Base-by-base conservation (phyloP, 2,888 invertebrate genomes). In the Metalampra italica region DNA sequence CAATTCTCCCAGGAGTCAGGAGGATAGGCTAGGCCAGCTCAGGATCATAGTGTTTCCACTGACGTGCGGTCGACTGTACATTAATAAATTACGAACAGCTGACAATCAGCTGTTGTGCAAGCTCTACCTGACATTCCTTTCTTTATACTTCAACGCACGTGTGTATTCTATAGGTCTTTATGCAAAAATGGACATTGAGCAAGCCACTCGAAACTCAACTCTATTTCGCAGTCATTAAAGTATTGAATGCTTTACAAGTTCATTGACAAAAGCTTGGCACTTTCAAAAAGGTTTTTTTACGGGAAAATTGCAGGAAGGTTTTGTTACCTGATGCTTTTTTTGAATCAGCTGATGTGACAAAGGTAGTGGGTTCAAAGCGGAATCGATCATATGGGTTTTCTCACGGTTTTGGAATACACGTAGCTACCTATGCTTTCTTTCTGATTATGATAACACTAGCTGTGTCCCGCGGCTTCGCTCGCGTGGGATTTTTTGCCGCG, bases 71-170 rank as follows among this genome's bases (percentile, higher is more conserved):
- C n/a, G n/a, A n/a, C n/a, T n/a, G 22, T 22, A 22, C 22, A 2
- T 22, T 22, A 22, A 22, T 22, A n/a, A 37, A 37, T 37, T n/a
- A 7, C n/a, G 30, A 53, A 54, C 56, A 57, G 56, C 56, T 57
- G 56, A 53, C 47, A 7, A 36, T 52, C 55, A 56, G 55, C 53
- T 56, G 55, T 43, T 48, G 39, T 42, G 30, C 43, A 47, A 45
- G 37, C 32, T 11, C n/a, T 47, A 51, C 51, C 51, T 51, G 47
- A 38, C 37, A 40, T 46, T 52, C 43, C 45, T 49, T 41, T 38
- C 7, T 43, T 5, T 30, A 7, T 1, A 38, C 5, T 22, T 2
- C 40, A 9, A n/a, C 50, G 46, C 50, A 50, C 50, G 50, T 50
- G 50, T 43, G 43, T 29, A 3, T 40, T 42, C 41, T 29, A 42